Base-by-base conservation (phyloP, 2,113 vertebrate species). In the Cheilinus undulatus region DNA sequence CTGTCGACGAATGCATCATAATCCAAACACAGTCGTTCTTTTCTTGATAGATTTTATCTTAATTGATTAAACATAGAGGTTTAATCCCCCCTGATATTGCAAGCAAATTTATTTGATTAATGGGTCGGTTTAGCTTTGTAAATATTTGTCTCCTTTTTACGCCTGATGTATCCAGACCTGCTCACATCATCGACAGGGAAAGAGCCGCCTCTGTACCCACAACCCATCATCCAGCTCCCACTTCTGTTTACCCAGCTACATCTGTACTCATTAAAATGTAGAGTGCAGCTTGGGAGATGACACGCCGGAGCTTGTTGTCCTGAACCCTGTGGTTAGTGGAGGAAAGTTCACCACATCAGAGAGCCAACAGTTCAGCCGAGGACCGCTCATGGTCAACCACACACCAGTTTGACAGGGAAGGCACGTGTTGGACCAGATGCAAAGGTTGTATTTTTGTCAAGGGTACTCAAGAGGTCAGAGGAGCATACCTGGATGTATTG, bases 241-340 rank as follows among this genome's bases (percentile, higher is more conserved):
- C 57, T 40, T 80, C 63, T 88, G 80, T 88, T 83, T 84, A 81
- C 84, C 2, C 17, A 78, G 68, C 51, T 72, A 61, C 80, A 73
- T 22, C 28, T 80, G 78, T 83, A 58, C 70, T 87, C 81, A 80
- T 90, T 86, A 90, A 86, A 87, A 80, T 46, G 3, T 22, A 57
- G 65, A 69, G 83, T 66, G 69, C 72, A 85, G 79, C 76, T 83
- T 68, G 50, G 54, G 24, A 53, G 60, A 80, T 61, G 62, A 65
- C 72, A 72, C 54, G 62, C 45, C 22, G 59, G 38, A 56, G 40
- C 54, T 40, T 42, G 40, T 19, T 42, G 40, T 42, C 40, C 40
- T 42, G 40, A 85, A 59, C 63, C 27, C 15, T 75, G 58, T 10
- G 67, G 65, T 76, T 58, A 76, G 70, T 65, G 70, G 69, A 68